Conservation (phyloP, 2,888 invertebrate genomes). For the Dynastes maya region DNA sequence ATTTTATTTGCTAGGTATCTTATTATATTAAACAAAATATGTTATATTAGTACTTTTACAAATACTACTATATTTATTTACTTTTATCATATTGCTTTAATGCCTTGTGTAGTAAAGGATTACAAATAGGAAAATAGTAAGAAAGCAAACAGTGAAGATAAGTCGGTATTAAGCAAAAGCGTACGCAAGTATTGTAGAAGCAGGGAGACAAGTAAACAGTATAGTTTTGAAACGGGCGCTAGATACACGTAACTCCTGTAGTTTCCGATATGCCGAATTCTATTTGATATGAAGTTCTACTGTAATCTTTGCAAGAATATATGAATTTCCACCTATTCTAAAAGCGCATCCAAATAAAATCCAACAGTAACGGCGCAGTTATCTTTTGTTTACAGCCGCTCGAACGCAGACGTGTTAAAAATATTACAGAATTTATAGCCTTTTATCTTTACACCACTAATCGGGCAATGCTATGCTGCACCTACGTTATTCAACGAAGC, state of each 20-base stretch:
- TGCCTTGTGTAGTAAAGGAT: neutral
- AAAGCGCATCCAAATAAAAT: no score
- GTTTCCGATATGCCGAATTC: no score
- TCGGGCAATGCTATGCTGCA: constrained; percentile 23
- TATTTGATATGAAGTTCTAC: no score
- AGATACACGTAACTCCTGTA: neutral
- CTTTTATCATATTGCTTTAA: neutral
- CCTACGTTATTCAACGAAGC: constrained; percentile 26
- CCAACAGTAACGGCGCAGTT: neutral
- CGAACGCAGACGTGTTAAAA: neutral
- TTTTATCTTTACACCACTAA: constrained; percentile 34
- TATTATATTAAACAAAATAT: no score
- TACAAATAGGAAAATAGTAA: no score
- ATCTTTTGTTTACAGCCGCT: constrained; percentile 26
- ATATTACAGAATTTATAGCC: constrained; percentile 14
- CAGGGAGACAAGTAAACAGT: neutral
- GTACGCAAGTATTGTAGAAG: no score
- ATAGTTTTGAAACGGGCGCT: neutral
- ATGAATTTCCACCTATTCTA: neutral
- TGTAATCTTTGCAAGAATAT: no score
- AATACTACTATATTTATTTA: no score
- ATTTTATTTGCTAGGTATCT: no score
- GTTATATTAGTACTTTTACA: no score
- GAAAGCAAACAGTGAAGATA: no score
- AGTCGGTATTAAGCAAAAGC: no score